phyloP scores from a whole-genome alignment of 2,888 invertebrate species.

The Tuberolachnus salignus region DNA sequence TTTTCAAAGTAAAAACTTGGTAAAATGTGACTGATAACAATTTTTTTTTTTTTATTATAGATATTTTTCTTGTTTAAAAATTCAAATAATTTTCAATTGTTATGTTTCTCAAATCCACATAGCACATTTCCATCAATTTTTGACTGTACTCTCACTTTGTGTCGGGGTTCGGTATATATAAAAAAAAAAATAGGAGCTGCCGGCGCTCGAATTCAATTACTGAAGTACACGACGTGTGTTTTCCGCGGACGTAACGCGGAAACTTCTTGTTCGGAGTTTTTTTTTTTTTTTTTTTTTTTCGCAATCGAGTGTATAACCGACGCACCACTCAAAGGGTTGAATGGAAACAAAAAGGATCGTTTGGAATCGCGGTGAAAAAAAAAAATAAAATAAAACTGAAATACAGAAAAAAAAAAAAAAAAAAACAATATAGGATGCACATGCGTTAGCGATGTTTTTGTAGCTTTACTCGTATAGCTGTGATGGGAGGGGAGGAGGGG shows the following conservation, averaged over 20 bases:
- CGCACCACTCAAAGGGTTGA: slow-evolving; percentile 24
- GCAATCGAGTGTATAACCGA: slow-evolving; percentile 6
- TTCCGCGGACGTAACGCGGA: neutral
- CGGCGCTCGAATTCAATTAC: slow-evolving; percentile 40
- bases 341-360: slow-evolving; percentile 35
- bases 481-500: neutral
- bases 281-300: neutral
- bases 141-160: too few relatives aligned
- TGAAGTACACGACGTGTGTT: neutral
- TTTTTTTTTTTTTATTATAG: too few relatives aligned
- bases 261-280: slow-evolving; percentile 13
- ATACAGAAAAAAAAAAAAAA: slow-evolving; percentile 31
- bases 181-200: too few relatives aligned
- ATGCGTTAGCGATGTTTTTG: slow-evolving; percentile 24
- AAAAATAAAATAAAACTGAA: slow-evolving; percentile 5
- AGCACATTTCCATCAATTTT: too few relatives aligned
- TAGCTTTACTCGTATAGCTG: neutral
- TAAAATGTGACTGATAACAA: too few relatives aligned
- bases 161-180: too few relatives aligned
- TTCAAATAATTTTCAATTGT: too few relatives aligned
- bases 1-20: too few relatives aligned
- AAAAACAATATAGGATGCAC: slow-evolving; percentile 10
- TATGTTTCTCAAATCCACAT: too few relatives aligned
- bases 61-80: too few relatives aligned
- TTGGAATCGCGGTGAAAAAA: slow-evolving; percentile 10